Evolutionary conservation across 1,140 invertebrate genomes (phyloP).

Genomic region (Drosophila biarmipes): DNA sequence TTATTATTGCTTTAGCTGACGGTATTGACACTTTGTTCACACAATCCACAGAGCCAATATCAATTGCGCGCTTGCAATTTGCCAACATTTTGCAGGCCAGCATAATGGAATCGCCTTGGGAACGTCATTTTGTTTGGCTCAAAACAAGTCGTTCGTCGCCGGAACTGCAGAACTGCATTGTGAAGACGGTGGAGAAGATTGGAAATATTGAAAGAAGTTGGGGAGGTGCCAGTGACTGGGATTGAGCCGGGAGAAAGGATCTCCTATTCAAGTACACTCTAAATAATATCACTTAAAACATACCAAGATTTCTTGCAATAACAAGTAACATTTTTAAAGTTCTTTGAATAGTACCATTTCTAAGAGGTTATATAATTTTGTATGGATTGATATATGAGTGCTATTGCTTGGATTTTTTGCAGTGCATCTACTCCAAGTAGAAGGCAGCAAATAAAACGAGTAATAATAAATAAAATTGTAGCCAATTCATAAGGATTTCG

Average conservation of each 20-base stretch:
- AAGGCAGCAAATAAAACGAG: slow-evolving; percentile 67
- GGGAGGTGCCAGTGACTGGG: background rate
- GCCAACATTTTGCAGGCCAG: slow-evolving; percentile 65
- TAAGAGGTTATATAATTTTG: background rate
- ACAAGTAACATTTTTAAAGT: too few species aligned
- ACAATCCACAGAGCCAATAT: slow-evolving; percentile 65
- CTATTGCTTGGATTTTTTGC: background rate
- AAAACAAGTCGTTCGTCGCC: slow-evolving; percentile 70
- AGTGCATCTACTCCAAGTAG: slow-evolving; percentile 22
- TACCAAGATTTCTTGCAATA: too few species aligned
- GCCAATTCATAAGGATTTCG: slow-evolving; percentile 81
- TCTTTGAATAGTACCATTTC: too few species aligned
- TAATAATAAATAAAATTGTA: slow-evolving; percentile 83
- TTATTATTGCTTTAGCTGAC: slow-evolving; percentile 11
- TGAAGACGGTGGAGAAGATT: slow-evolving; percentile 23
- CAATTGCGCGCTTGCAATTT: slow-evolving; percentile 77
- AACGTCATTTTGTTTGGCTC: slow-evolving; percentile 76
- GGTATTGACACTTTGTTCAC: slow-evolving; percentile 47
- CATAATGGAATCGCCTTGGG: slow-evolving; percentile 80
- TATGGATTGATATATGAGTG: background rate
- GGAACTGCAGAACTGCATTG: slow-evolving; percentile 16
- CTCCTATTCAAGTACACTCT: slow-evolving; percentile 24
- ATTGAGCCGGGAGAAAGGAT: background rate
- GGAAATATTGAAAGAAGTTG: slow-evolving; percentile 9
- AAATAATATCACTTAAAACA: background rate